Conservation (phyloP, 2,113 vertebrate species). For the Ornithorhynchus anatinus region DNA sequence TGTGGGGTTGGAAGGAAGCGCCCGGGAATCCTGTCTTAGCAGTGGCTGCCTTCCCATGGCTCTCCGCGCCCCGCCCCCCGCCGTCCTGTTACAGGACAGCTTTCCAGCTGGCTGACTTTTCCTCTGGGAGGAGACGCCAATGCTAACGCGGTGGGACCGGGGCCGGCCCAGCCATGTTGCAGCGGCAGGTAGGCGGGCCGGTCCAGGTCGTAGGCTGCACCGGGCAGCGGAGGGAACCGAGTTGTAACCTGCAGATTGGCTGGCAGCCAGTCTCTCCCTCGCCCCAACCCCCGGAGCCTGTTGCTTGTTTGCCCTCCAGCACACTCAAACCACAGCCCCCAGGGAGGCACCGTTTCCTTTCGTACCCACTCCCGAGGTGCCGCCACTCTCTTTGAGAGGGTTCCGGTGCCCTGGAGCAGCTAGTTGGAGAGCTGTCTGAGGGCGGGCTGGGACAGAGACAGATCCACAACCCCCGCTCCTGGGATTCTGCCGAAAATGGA, state of each 20-base stretch:
- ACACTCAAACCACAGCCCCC: not conserved
- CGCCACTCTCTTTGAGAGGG: not conserved
- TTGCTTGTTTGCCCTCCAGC: not conserved
- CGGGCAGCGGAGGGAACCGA: not conserved
- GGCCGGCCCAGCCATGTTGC: too few species aligned
- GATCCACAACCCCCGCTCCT: too few species aligned
- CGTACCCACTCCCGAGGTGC: not conserved
- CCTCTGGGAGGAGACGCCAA: too few species aligned
- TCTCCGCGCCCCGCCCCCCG: not conserved
- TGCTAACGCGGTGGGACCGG: not conserved
- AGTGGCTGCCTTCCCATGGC: too few species aligned
- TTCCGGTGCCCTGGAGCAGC: not conserved
- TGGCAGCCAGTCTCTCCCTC: not conserved
- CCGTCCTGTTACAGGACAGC: not conserved
- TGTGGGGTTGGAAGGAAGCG: too few species aligned
- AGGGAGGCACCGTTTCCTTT: not conserved
- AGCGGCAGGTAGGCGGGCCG: too few species aligned
- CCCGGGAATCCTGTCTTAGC: too few species aligned
- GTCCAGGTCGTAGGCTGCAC: not conserved
- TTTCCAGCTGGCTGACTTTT: not conserved
- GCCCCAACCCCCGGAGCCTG: not conserved
- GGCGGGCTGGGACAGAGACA: too few species aligned
- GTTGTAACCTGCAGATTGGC: not conserved
- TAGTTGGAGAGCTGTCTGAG: constrained; percentile 1
- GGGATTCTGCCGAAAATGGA: too few species aligned